These are phyloP conservation scores for Lithophane socia DNA, from an alignment of 2,888 invertebrate species.

Conservation along the genomic window DNA sequence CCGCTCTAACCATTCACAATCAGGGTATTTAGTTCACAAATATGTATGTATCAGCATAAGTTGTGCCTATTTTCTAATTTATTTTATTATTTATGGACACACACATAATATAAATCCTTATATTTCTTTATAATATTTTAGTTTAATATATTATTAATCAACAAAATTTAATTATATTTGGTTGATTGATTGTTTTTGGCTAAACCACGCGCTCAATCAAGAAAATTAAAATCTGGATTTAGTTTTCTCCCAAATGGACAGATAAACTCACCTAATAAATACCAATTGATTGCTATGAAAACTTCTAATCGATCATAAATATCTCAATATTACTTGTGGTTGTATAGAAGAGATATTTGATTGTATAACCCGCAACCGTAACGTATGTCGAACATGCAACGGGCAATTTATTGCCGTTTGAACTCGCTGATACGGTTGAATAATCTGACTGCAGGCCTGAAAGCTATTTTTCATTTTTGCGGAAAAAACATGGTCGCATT, in stretches of 20 bases:
- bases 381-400: conserved; percentile 40
- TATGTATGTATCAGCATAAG: too few species aligned
- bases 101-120: too few species aligned
- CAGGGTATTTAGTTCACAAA: not conserved
- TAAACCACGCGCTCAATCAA: not conserved
- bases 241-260: not conserved
- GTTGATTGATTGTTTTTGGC: not conserved
- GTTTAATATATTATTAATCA: too few species aligned
- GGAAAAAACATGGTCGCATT: conserved; percentile 12
- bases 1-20: too few species aligned
- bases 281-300: not conserved
- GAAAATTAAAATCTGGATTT: not conserved
- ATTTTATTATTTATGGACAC: too few species aligned
- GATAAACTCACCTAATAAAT: not conserved
- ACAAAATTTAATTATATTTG: not conserved
- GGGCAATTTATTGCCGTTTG: conserved; percentile 56
- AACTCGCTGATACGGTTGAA: conserved; percentile 40
- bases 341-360: conserved; percentile 16
- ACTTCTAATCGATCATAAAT: conserved; percentile 22
- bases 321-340: not conserved
- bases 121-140: too few species aligned
- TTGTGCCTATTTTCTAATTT: too few species aligned
- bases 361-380: conserved; percentile 18
- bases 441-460: conserved; percentile 30
- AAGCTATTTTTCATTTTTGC: conserved; percentile 43